Conservation (phyloP, 2,113 vertebrate genomes). For the Pseudorhombus dupliciocellatus region DNA sequence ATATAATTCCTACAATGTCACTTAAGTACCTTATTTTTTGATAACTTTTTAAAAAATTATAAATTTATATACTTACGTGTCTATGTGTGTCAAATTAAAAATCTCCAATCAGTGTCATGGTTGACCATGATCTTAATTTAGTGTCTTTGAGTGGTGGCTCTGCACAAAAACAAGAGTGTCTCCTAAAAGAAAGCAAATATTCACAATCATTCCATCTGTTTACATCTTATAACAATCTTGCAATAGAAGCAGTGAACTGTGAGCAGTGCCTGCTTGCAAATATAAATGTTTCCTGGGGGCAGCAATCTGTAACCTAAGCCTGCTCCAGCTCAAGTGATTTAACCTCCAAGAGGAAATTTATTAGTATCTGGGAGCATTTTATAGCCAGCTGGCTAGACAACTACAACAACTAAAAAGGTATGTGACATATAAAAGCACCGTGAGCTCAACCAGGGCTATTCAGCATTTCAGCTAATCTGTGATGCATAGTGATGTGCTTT, state of each 20-base stretch:
- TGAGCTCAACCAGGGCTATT: conserved; percentile 1
- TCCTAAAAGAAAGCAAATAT: neutral
- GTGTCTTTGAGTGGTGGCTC: neutral
- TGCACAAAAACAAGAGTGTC: neutral
- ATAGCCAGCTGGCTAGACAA: conserved; percentile 18
- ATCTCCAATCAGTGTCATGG: conserved; percentile 17
- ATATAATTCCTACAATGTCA: too few relatives aligned
- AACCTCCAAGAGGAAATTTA: conserved; percentile 10
- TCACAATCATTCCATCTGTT: neutral
- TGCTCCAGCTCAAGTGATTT: conserved; percentile 11
- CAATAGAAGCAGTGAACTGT: neutral
- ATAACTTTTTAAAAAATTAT: too few relatives aligned
- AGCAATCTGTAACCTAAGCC: conserved; percentile 11
- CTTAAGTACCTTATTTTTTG: too few relatives aligned
- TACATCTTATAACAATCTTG: neutral
- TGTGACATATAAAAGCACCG: neutral
- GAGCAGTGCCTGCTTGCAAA: conserved; percentile 6
- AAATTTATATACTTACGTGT: too few relatives aligned
- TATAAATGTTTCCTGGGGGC: conserved; percentile 16
- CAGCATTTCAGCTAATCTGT: neutral
- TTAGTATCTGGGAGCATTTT: conserved; percentile 25
- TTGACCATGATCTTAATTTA: neutral
- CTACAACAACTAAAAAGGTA: neutral
- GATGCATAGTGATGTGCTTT: conserved; percentile 15
- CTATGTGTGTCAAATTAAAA: neutral